Percentiles rank a stretch among this genome's conserved stretches.
These are phyloP conservation scores for Neomorphus geoffroyi DNA, from an alignment of 2,797 vertebrate genomes.

Conservation along the genomic window DNA sequence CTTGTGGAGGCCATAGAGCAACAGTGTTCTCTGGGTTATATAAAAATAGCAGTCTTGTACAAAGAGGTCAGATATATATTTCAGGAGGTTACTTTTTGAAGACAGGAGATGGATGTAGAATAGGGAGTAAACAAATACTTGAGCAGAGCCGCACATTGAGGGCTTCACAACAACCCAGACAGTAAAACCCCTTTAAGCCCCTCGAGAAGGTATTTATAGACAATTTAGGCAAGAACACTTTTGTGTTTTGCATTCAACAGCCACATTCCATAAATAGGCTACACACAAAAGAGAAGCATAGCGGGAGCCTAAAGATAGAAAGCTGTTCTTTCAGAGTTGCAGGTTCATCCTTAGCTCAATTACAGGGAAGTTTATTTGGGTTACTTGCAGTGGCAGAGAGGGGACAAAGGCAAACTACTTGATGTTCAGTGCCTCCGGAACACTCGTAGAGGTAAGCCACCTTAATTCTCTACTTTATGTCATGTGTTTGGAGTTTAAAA, in stretches of 20 bases:
- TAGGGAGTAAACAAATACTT: background rate
- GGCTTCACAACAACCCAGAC: background rate
- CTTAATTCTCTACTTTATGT: background rate
- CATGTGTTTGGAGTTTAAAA: background rate
- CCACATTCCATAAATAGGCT: constrained; percentile 52
- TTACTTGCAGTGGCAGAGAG: constrained; percentile 51
- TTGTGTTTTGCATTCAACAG: constrained; percentile 51
- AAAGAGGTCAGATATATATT: background rate
- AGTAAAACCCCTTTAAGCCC: background rate
- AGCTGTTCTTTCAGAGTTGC: constrained; percentile 61
- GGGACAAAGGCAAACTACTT: constrained; percentile 44
- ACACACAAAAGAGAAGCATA: constrained; percentile 43
- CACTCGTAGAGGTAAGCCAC: background rate
- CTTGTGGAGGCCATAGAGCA: background rate
- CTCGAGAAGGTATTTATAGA: constrained; percentile 37
- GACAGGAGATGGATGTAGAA: background rate
- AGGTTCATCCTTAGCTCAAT: constrained; percentile 72
- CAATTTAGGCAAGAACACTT: background rate
- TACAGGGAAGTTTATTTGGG: constrained; percentile 45
- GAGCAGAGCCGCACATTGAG: background rate
- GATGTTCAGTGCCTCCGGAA: constrained; percentile 1
- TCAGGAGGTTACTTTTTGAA: background rate
- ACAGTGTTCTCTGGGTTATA: background rate
- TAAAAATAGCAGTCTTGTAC: background rate
- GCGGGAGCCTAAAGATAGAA: constrained; percentile 65